A percentile compares a stretch with the other conserved stretches of the same genome.
Conservation (phyloP, 2,113 vertebrate genomes). For the Austrofundulus limnaeus region DNA sequence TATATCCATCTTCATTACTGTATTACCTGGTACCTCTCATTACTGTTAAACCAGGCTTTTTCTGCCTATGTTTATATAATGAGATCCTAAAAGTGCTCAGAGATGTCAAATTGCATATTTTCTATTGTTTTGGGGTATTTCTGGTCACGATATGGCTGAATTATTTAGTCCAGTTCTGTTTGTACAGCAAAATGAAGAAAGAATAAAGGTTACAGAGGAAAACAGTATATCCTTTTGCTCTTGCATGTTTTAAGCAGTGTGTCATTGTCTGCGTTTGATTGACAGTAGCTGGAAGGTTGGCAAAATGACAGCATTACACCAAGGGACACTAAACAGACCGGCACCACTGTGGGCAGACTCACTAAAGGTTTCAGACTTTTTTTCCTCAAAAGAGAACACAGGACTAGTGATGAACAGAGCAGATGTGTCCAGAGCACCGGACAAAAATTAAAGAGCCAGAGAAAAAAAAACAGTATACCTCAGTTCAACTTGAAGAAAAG, state of each 20-base stretch:
- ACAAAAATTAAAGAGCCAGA: background rate
- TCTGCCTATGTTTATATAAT: background rate
- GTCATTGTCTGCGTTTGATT: background rate
- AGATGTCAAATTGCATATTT: background rate
- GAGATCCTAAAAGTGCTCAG: background rate
- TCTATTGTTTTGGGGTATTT: background rate
- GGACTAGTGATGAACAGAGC: constrained; percentile 10
- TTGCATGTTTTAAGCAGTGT: background rate
- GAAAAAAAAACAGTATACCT: constrained; percentile 4
- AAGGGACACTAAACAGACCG: constrained; percentile 1
- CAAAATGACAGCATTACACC: background rate
- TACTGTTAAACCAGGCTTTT: too few species aligned
- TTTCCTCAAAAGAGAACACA: constrained; percentile 1
- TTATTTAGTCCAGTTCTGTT: background rate
- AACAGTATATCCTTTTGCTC: background rate
- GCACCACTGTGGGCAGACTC: background rate
- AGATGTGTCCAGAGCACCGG: constrained; percentile 5
- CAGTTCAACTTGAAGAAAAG: constrained; percentile 11
- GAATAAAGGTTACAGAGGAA: background rate
- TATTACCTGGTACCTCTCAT: too few species aligned
- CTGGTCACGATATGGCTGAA: background rate
- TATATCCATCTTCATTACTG: too few species aligned
- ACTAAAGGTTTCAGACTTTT: background rate
- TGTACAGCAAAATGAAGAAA: background rate
- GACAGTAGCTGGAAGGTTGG: background rate